These are phyloP conservation scores for Salmo trutta DNA, from an alignment of 2,797 vertebrate genomes.

Conservation along the genomic window DNA sequence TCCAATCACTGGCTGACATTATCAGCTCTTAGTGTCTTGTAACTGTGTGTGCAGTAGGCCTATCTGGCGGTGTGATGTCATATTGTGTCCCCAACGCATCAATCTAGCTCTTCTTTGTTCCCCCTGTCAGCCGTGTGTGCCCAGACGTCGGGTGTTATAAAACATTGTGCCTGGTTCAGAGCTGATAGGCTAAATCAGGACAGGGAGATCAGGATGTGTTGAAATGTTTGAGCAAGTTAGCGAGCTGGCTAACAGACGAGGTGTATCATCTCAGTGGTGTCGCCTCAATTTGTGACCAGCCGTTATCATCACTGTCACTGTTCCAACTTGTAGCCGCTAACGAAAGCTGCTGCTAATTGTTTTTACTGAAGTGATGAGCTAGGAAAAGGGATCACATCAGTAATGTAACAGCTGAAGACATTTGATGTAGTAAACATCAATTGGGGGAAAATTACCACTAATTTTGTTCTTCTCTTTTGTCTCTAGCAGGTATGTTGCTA, in stretches of 20 bases:
- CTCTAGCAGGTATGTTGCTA: too few relatives aligned
- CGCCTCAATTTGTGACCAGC: not conserved
- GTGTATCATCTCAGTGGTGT: not conserved
- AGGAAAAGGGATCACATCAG: too few relatives aligned
- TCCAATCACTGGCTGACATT: conserved; percentile 13
- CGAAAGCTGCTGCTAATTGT: not conserved
- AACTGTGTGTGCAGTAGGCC: conserved; percentile 3
- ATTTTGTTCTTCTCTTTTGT: too few relatives aligned
- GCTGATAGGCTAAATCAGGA: conserved; percentile 2
- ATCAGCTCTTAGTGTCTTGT: conserved; percentile 8
- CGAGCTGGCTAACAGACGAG: not conserved
- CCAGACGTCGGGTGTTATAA: not conserved
- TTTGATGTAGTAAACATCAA: too few relatives aligned
- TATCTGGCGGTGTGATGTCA: not conserved
- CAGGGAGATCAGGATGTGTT: too few relatives aligned
- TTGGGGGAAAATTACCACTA: too few relatives aligned
- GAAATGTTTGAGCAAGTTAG: too few relatives aligned
- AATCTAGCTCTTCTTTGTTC: not conserved
- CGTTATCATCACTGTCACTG: not conserved
- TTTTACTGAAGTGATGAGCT: too few relatives aligned
- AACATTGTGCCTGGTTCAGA: not conserved
- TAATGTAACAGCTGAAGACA: too few relatives aligned
- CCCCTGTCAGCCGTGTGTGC: not conserved
- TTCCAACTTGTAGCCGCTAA: not conserved
- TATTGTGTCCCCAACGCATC: not conserved